phyloP scores from a whole-genome alignment of 2,888 invertebrate species.

The Folsomia candida region DNA sequence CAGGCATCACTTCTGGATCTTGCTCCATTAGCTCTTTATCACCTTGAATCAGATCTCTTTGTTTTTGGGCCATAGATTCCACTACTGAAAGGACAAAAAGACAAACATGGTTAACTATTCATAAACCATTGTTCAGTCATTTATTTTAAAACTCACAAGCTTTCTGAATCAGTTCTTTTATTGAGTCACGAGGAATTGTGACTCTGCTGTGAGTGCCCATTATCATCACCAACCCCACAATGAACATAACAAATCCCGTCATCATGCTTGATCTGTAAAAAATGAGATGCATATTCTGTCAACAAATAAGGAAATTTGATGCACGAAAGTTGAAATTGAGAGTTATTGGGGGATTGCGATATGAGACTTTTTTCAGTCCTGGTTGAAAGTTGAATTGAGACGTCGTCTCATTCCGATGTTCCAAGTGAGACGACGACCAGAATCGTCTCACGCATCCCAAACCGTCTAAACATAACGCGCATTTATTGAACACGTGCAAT shows the following conservation, averaged over 20 bases:
- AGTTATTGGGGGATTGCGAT: no score
- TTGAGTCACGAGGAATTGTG: conserved; percentile 32
- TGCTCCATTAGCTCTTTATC: conserved; percentile 51
- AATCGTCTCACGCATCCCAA: background rate
- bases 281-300: background rate
- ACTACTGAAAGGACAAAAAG: conserved; percentile 32
- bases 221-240: conserved; percentile 1
- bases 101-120: conserved; percentile 6
- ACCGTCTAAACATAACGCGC: background rate
- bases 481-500: background rate
- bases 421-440: background rate
- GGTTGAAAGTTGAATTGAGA: background rate
- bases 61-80: conserved; percentile 44
- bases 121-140: background rate
- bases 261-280: background rate
- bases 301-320: no score
- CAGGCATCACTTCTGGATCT: conserved; percentile 67
- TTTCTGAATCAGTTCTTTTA: conserved; percentile 47
- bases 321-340: no score
- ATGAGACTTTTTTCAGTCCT: no score
- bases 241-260: background rate
- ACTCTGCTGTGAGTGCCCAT: conserved; percentile 21
- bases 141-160: conserved; percentile 36
- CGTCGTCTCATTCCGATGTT: background rate
- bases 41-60: conserved; percentile 45